A percentile compares a stretch with the other conserved stretches of the same genome.
phyloP scores from a whole-genome alignment of 2,113 vertebrate genomes.

The Corythornis madagascariensis region DNA sequence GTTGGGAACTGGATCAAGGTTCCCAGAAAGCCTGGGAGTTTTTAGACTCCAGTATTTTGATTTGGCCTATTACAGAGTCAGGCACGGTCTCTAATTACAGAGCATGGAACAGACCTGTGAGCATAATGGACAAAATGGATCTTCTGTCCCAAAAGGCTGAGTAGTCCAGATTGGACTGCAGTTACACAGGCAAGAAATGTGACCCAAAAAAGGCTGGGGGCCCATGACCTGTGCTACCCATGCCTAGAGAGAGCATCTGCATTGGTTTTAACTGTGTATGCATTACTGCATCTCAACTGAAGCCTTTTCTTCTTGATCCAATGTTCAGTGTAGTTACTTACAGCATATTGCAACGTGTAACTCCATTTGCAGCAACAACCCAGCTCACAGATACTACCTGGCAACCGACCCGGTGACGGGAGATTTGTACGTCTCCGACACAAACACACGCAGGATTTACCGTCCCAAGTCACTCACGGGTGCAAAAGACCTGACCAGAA shows the following conservation, averaged over 20 bases:
- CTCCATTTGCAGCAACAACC: constrained; percentile 88
- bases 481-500: constrained; percentile 88
- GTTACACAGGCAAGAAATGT: neutral
- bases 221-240: neutral
- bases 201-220: neutral
- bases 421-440: constrained; percentile 95
- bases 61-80: neutral
- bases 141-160: neutral
- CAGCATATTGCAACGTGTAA: neutral
- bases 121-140: neutral
- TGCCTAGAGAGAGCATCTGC: neutral
- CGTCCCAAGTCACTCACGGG: constrained; percentile 84
- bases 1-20: neutral
- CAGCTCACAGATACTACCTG: constrained; percentile 95
- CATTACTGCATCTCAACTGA: neutral
- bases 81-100: neutral
- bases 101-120: neutral
- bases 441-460: constrained; percentile 95
- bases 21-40: neutral
- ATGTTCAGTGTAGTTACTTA: neutral
- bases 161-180: neutral
- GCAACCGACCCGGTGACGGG: constrained; percentile 91
- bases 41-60: neutral
- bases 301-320: neutral
- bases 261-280: neutral